These are phyloP conservation scores for Goniozus legneri DNA, from an alignment of 1,140 invertebrate species.

Conservation along the genomic window DNA sequence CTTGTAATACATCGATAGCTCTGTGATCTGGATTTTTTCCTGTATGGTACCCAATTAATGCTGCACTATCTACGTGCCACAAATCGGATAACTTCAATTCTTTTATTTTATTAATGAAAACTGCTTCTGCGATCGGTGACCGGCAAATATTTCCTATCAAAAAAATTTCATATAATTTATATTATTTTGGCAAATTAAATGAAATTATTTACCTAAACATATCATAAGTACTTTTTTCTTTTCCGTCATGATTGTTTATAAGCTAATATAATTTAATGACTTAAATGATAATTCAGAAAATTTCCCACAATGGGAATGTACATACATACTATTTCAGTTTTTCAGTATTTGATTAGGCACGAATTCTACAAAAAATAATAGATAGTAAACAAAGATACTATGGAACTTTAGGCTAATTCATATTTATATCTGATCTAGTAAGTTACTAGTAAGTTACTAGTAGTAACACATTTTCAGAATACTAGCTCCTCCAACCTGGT, in stretches of 20 bases:
- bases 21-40: constrained; percentile 74
- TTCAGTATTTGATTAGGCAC: too few relatives aligned
- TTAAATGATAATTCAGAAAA: too few relatives aligned
- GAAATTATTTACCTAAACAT: constrained; percentile 48
- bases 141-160: constrained; percentile 82
- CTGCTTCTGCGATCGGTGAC: constrained; percentile 87
- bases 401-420: too few relatives aligned
- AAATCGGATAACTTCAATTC: constrained; percentile 57
- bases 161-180: not conserved
- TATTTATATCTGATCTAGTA: too few relatives aligned
- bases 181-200: not conserved
- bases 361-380: too few relatives aligned
- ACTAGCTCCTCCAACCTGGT: too few relatives aligned
- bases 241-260: constrained; percentile 13
- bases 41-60: constrained; percentile 75
- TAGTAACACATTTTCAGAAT: too few relatives aligned
- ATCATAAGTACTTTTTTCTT: constrained; percentile 54
- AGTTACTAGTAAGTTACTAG: too few relatives aligned
- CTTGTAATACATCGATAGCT: constrained; percentile 66
- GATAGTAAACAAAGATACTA: too few relatives aligned
- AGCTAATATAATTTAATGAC: not conserved
- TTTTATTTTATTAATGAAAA: constrained; percentile 70
- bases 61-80: constrained; percentile 86
- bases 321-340: not conserved
- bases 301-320: not conserved